Evolutionary conservation across 2,113 vertebrate species (phyloP), one percentile per base, ranked within the genome.

Genomic region (Lucifuga dentata): DNA sequence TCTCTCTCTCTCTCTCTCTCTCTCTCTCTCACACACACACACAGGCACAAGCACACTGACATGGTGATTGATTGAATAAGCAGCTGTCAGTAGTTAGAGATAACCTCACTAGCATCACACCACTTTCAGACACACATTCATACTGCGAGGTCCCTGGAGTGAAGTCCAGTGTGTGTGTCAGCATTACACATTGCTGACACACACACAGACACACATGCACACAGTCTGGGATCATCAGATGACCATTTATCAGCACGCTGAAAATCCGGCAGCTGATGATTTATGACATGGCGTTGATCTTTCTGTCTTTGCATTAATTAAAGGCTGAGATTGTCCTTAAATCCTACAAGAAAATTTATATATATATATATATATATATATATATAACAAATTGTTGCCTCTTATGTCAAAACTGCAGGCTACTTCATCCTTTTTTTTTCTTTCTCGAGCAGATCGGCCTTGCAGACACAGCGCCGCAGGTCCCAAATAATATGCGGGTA

Each of bases 11-110:
- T 44, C 23, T 40, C 56, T 19, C 60, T 38, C 61, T 33, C 38
- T 5, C 50, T 6, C 36, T 15, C 59, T 11, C 17, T 13, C 19
- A 39, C 52, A 56, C 32, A 38, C 32, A 55, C 52, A 55, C 33
- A 43, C 20, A 40, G 8, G 33, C 32, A 38, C 29, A 49, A 32
- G 39, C 35, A 57, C 90, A 90, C 92, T 92, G 88, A 93, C 94
- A 92, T 58, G 17, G 94, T 97, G 98, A 99, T 98, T 94, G 98
- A 99, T 99, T 98, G 94, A 94, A 96, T 73, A 86, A 95, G 94
- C 80, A 94, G 94, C 95, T 96, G 96, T 96, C 96, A 95, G 92
- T 89, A 80, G 88, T 83, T 41, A 80, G 89, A 89, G 60, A 91
- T 71, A 85, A 84, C 86, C 80, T 89, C 88, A 81, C 78, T 63